Base-by-base conservation (phyloP, 2,888 invertebrate genomes). In the Dryomyza anilis region DNA sequence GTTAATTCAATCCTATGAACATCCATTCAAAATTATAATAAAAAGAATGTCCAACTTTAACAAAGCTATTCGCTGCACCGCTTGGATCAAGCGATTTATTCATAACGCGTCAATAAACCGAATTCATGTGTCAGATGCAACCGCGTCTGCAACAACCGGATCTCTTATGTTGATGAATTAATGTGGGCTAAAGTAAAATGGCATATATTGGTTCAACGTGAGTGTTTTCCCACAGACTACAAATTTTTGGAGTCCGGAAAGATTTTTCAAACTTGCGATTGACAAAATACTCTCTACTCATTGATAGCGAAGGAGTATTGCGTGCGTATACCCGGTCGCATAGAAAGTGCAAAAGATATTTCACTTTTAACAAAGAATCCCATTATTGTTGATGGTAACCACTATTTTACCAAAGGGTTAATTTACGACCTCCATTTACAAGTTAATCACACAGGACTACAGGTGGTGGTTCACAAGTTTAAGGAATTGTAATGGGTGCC, bases 401-500 rank as follows among this genome's bases (percentile, higher is more conserved):
- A 56, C 19, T 5, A 36, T 23, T 56, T 56, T 56, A 56, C 56
- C 21, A 10, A 19, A 36, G 19, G 16, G 36, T 36, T 56, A 7
- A 56, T 36, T 36, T n/a, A 39, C 12, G 23, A 56, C 29, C 30
- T 56, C 10, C 56, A 56, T 56, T 19, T 19, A 10, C 33, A 56
- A 56, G 56, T 19, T 16, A 36, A 56, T 25, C 56, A 56, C 25
- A 56, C 23, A 10, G 56, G 56, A 21, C 16, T 33, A 10, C 21
- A 36, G 10, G 56, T 56, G 2, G 56, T 56, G n/a, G 21, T 56
- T 19, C 56, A 56, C 39, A 33, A 56, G 8, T 43, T 21, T 5
- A 61, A 61, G 27, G 27, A 25, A 21, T 23, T 46, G 19, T 61
- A 48, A 21, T 53, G 45, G 60, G 50, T 60, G 50, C 21, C 23